phyloP scores from a whole-genome alignment of 2,888 invertebrate species.

The Magallana nippona region DNA sequence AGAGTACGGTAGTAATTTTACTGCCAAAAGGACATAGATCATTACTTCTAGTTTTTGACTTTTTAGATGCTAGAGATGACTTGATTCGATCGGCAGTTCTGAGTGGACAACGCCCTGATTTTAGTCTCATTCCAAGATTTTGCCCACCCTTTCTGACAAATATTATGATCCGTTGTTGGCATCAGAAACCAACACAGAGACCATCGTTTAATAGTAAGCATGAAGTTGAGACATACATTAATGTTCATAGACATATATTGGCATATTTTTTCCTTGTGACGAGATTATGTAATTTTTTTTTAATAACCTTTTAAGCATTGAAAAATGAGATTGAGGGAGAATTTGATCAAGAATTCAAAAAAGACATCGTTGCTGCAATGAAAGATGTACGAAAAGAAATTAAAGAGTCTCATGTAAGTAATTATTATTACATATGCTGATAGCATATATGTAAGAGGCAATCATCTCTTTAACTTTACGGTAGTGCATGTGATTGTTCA shows the following conservation, averaged over 20 bases:
- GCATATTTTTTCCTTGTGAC: background rate
- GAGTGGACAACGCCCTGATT: slow-evolving; percentile 63
- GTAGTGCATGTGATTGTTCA: too few species aligned
- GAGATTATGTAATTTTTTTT: too few species aligned
- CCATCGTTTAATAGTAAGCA: slow-evolving; percentile 63
- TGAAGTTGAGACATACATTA: background rate
- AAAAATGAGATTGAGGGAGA: slow-evolving; percentile 48
- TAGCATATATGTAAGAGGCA: background rate
- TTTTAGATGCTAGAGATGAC: slow-evolving; percentile 48
- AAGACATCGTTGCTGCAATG: slow-evolving; percentile 39
- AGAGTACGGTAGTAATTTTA: too few species aligned
- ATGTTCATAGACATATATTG: background rate
- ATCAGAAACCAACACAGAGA: slow-evolving; percentile 56
- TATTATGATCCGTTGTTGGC: slow-evolving; percentile 64
- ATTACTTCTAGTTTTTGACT: background rate
- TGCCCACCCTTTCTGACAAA: slow-evolving; percentile 55
- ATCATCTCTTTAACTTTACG: background rate
- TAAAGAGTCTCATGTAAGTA: slow-evolving; percentile 46
- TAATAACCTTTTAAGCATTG: slow-evolving; percentile 46
- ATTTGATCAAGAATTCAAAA: slow-evolving; percentile 46
- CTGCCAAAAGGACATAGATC: too few species aligned
- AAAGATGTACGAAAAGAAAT: slow-evolving; percentile 46
- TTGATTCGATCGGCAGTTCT: slow-evolving; percentile 57
- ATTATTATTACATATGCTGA: too few species aligned
- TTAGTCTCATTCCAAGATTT: slow-evolving; percentile 49